phyloP scores from a whole-genome alignment of 1,140 invertebrate species.

The Aethina tumida region DNA sequence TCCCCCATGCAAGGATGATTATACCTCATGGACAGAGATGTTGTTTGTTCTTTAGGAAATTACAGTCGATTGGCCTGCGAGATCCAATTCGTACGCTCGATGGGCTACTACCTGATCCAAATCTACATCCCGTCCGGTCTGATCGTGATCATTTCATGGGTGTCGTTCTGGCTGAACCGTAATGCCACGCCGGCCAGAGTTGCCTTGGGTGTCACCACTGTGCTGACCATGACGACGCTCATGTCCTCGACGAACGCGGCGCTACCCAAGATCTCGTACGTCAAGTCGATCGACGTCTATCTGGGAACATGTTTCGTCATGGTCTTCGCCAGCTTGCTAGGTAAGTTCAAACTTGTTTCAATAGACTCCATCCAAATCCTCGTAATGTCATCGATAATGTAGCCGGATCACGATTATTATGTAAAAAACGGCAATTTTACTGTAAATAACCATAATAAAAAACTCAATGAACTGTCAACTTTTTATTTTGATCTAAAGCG shows the following conservation, averaged over 20 bases:
- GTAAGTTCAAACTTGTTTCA: slow-evolving; percentile 61
- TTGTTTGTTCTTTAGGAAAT: slow-evolving; percentile 68
- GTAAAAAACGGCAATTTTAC: too few relatives aligned
- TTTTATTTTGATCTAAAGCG: too few relatives aligned
- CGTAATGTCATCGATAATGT: too few relatives aligned
- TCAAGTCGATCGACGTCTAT: slow-evolving; percentile 97
- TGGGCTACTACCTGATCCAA: slow-evolving; percentile 99
- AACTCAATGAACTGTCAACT: too few relatives aligned
- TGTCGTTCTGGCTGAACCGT: slow-evolving; percentile 68
- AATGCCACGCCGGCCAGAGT: slow-evolving; percentile 95
- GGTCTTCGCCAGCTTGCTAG: slow-evolving; percentile 90
- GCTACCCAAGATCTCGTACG: slow-evolving; percentile 96
- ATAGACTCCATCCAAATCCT: too few relatives aligned
- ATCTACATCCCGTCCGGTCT: slow-evolving; percentile 98
- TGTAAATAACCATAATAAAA: too few relatives aligned
- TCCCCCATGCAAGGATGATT: too few relatives aligned
- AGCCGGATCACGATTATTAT: too few relatives aligned
- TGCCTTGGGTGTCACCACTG: slow-evolving; percentile 91
- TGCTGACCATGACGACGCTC: slow-evolving; percentile 97
- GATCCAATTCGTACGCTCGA: slow-evolving; percentile 94
- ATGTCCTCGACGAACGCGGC: slow-evolving; percentile 98
- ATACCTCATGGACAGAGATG: too few relatives aligned
- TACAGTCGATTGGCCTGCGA: slow-evolving; percentile 95
- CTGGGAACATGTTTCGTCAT: slow-evolving; percentile 96
- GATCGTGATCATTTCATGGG: slow-evolving; percentile 99